Base-by-base conservation (phyloP, 2,797 vertebrate species). In the Hafferia zeledoni region DNA sequence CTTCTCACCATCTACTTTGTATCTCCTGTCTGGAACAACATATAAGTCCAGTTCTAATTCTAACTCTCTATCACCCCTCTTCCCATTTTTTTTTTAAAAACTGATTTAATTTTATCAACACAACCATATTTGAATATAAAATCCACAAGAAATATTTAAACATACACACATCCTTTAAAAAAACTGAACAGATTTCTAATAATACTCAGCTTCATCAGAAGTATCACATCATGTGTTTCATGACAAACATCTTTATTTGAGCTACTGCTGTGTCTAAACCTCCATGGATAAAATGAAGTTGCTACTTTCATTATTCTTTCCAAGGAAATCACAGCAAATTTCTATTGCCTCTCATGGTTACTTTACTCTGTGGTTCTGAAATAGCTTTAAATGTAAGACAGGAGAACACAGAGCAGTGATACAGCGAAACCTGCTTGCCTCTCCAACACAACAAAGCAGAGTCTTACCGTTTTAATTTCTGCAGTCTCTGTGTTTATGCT, bases 391-490 rank as follows among this genome's bases (percentile, higher is more conserved):
- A 49, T 24, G 52, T 7, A 74, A 87, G 72, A 39, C 0, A 75
- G 47, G 8, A 76, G 41, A 94, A 74, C 17, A 74, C 4, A 77
- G 60, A 5, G 7, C 80, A 80, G 28, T 4, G 35, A 64, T 27
- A 50, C 8, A 50, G 30, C 49, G 74, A 77, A 79, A 55, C 16
- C 47, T 46, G 28, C 22, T 85, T 87, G 28, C 22, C 85, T 87
- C 41, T 74, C 44, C 47, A 35, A 41, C 4, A 35, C n/a, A 55
- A 83, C 33, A 64, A 80, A 83, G 49, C 46, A 53, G 2, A 47
- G 70, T 97, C 99, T 99, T 97, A 99, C 99, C 98, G 97, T 97
- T 97, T 98, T 97, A 97, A 98, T 97, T 94, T 98, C 96, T 60
- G 92, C 95, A 96, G 97, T 88, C 96, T 96, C 97, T 97, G 95